These are phyloP conservation scores for Stenodera caucasica DNA, from an alignment of 2,888 invertebrate species.

Conservation along the genomic window DNA sequence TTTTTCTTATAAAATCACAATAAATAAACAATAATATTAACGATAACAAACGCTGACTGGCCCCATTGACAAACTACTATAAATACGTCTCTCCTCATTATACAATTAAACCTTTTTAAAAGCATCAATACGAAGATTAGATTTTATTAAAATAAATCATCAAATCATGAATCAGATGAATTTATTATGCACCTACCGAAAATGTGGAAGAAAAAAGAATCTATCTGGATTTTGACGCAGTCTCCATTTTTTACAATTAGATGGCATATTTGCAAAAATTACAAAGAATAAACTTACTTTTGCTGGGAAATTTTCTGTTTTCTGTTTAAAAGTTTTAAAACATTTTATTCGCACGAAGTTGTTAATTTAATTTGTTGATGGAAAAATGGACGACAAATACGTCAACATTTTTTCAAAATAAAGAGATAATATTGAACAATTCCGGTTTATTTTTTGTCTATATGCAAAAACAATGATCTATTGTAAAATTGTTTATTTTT, in stretches of 20 bases:
- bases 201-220: neutral
- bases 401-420: too few species aligned
- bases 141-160: slow-evolving; percentile 1
- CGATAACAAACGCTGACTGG: neutral
- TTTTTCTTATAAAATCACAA: neutral
- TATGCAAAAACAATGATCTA: too few species aligned
- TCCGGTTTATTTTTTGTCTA: too few species aligned
- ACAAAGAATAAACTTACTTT: too few species aligned
- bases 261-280: neutral
- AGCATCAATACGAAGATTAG: neutral
- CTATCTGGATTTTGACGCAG: neutral
- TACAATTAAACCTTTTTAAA: neutral
- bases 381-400: too few species aligned
- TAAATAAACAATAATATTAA: neutral
- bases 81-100: neutral
- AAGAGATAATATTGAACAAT: too few species aligned
- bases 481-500: too few species aligned
- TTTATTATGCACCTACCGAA: neutral
- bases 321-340: too few species aligned
- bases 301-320: too few species aligned
- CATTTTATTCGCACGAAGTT: neutral
- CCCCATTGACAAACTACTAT: neutral
- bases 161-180: neutral
- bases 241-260: neutral
- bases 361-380: neutral